A percentile compares a stretch with the other conserved stretches of the same genome.
Evolutionary conservation across 2,888 invertebrate genomes (phyloP).

Genomic region (Ophion slaviceki): DNA sequence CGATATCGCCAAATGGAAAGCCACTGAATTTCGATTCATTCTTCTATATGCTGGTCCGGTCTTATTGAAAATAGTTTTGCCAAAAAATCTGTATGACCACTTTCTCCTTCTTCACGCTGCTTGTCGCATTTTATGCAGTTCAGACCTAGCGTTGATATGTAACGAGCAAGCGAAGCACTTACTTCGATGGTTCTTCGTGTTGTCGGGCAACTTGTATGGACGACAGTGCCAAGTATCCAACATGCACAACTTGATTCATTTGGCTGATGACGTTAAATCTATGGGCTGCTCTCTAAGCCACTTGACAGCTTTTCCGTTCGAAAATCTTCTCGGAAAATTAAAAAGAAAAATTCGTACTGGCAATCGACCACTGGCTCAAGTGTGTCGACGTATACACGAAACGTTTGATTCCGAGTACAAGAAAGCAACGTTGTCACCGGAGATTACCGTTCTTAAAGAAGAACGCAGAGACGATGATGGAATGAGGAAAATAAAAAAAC

Average conservation of each 20-base stretch:
- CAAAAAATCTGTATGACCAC: conserved; percentile 18
- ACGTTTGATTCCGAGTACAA: conserved; percentile 5
- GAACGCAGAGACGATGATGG: conserved; percentile 12
- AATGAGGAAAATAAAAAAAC: conserved; percentile 7
- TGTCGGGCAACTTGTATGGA: conserved; percentile 6
- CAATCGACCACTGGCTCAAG: conserved; percentile 51
- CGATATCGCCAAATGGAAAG: conserved; percentile 24
- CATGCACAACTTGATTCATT: conserved; percentile 8
- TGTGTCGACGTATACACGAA: conserved; percentile 46
- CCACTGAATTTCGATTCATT: conserved; percentile 37
- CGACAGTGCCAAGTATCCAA: not conserved
- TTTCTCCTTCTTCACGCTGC: conserved; percentile 28
- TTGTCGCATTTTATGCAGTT: conserved; percentile 44
- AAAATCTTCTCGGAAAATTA: conserved; percentile 32
- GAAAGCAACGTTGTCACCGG: conserved; percentile 30
- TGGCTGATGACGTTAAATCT: conserved; percentile 15
- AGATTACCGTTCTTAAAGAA: conserved; percentile 29
- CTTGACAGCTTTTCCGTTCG: conserved; percentile 23
- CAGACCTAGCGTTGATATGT: conserved; percentile 23
- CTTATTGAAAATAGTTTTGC: conserved; percentile 31
- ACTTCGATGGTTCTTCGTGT: conserved; percentile 1
- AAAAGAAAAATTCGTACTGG: conserved; percentile 52
- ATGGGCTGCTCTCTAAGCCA: conserved; percentile 8
- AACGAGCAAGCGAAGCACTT: conserved; percentile 27
- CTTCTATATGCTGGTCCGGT: conserved; percentile 35